A percentile compares a stretch with the other conserved stretches of the same genome.
phyloP scores from a whole-genome alignment of 2,797 vertebrate genomes.

The Eulemur rubriventer region DNA sequence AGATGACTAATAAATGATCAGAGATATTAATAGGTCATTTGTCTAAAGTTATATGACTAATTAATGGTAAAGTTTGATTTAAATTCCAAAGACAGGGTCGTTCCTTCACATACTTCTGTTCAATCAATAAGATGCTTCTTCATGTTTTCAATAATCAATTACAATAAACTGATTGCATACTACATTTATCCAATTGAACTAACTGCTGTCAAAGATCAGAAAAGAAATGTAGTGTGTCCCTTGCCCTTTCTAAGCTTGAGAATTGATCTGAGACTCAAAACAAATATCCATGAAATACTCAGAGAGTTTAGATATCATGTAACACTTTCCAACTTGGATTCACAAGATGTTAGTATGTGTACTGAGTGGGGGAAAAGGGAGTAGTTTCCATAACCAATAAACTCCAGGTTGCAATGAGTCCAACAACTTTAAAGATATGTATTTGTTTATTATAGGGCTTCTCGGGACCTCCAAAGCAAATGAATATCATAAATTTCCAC shows the following conservation, averaged over 20 bases:
- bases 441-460: not conserved
- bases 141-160: not conserved
- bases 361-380: not conserved
- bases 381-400: not conserved
- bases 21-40: not conserved
- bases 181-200: not conserved
- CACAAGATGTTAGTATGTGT: not conserved
- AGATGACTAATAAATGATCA: not conserved
- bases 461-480: not conserved
- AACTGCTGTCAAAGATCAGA: not conserved
- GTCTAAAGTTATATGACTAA: not conserved
- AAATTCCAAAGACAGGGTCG: not conserved
- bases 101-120: not conserved
- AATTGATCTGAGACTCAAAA: constrained; percentile 9
- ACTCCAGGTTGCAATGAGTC: not conserved
- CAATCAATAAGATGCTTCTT: not conserved
- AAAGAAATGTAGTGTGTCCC: not conserved
- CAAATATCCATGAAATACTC: not conserved
- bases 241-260: not conserved
- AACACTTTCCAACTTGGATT: not conserved
- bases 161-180: not conserved
- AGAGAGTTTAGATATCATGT: not conserved
- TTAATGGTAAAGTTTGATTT: not conserved
- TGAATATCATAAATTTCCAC: not conserved
- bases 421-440: not conserved